phyloP scores from a whole-genome alignment of 1,140 invertebrate species.

The Scaptomyza graminum region DNA sequence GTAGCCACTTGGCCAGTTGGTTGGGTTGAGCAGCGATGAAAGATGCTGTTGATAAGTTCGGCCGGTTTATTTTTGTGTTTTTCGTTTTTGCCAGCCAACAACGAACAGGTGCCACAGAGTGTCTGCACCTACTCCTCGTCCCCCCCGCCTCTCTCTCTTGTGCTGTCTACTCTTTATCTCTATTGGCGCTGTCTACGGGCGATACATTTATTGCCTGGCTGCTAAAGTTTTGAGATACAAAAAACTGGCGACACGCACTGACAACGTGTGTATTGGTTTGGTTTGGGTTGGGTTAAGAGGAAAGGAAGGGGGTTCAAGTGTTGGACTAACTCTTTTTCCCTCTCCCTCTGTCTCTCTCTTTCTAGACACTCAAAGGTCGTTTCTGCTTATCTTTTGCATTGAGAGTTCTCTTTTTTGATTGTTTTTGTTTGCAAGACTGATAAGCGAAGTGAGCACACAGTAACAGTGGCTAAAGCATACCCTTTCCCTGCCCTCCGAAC shows the following conservation, averaged over 20 bases:
- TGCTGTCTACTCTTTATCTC: neutral
- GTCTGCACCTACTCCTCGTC: neutral
- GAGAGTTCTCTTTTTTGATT: constrained; percentile 42
- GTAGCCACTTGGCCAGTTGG: constrained; percentile 49
- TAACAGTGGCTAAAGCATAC: constrained; percentile 7
- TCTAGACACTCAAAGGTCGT: constrained; percentile 55
- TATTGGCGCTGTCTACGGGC: constrained; percentile 27
- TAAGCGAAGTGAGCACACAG: constrained; percentile 35
- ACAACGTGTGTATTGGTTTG: constrained; percentile 42
- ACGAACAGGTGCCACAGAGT: constrained; percentile 44
- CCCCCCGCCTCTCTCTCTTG: neutral
- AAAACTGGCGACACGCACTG: constrained; percentile 50
- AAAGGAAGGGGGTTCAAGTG: neutral
- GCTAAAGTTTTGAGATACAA: constrained; percentile 20
- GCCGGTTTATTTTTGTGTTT: constrained; percentile 45
- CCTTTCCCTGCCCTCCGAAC: too few relatives aligned
- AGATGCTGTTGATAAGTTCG: constrained; percentile 73
- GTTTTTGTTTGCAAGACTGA: constrained; percentile 72
- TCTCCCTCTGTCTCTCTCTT: constrained; percentile 11
- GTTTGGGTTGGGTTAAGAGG: constrained; percentile 13
- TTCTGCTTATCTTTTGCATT: constrained; percentile 18
- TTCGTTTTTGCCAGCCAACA: neutral
- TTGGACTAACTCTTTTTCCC: neutral
- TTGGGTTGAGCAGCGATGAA: constrained; percentile 6
- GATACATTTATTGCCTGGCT: constrained; percentile 63